Evolutionary conservation across 2,113 vertebrate species (phyloP), one percentile per base, ranked within the genome.

Genomic region (Cyanocitta stelleri): DNA sequence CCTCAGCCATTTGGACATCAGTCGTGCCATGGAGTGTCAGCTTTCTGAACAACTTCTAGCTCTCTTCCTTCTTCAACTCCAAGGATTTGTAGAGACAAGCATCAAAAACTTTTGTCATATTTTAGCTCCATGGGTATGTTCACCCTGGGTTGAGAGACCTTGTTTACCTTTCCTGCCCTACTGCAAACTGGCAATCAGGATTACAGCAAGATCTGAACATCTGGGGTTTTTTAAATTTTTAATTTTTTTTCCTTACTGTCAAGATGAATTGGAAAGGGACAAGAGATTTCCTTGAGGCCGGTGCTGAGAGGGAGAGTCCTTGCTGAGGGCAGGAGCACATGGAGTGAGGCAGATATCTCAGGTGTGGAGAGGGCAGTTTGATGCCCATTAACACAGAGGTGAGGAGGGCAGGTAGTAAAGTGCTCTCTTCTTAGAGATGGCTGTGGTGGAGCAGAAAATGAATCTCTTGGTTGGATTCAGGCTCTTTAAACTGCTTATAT

Each of bases 371-470:
- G n/a, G 15, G 10, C 63, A 77, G 2, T 68, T 51, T 6, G 10
- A 9, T 24, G 41, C 29, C 48, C 30, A 4, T 74, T 35, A 62
- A 44, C 55, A 7, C 3, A 16, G 18, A 72, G 43, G 9, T 54
- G 64, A 92, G 71, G 33, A 64, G 16, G 10, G 17, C 4, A 1
- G 2, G 3, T 23, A 41, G 59, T 19, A 9, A 63, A 52, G 41
- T 14, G 27, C 6, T 54, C 30, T 58, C 51, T 77, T 37, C n/a
- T 58, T 32, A 29, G 68, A 54, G 29, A 5, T 0, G 0, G 35
- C 67, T 73, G 54, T 69, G 49, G 9, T 56, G 56, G 32, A 63
- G 43, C 43, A 82, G 78, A 35, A 62, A 32, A 3, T 24, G 16
- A 24, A 35, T 33, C 29, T 23, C 0, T 20, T 49, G n/a, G 16